phyloP scores from a whole-genome alignment of 2,113 vertebrate species.

The Rynchops niger region DNA sequence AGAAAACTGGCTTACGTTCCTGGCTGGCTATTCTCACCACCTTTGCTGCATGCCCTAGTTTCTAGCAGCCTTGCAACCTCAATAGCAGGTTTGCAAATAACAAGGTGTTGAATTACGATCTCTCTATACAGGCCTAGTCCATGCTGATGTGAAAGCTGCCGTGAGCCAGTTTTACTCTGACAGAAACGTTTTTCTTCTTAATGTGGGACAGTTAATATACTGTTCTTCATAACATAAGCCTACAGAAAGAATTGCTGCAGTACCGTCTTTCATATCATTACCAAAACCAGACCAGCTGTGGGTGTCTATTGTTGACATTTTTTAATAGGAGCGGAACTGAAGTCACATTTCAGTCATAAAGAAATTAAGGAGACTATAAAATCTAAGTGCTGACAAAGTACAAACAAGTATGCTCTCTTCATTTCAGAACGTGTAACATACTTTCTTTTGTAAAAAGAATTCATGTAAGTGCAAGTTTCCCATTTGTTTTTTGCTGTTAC shows the following conservation, averaged over 20 bases:
- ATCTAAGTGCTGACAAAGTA: background rate
- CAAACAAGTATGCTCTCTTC: background rate
- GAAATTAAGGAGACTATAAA: background rate
- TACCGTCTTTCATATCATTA: background rate
- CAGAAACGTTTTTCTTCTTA: background rate
- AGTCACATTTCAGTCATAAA: background rate
- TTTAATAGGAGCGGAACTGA: background rate
- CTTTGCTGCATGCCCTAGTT: background rate
- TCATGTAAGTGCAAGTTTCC: background rate
- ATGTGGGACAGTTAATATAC: background rate
- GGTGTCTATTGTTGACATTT: background rate
- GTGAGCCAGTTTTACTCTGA: background rate
- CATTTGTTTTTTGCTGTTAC: background rate
- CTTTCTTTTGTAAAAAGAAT: background rate
- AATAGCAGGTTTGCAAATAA: background rate
- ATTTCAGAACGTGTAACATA: background rate
- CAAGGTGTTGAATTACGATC: background rate
- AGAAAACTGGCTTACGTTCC: background rate
- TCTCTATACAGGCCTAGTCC: background rate
- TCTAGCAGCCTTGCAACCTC: background rate
- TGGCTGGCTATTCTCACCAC: background rate
- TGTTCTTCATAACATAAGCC: background rate
- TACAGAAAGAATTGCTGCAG: background rate
- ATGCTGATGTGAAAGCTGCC: rapidly evolving
- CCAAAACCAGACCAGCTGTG: background rate